Base-by-base conservation (phyloP, 2,113 vertebrate species). In the Tyto alba region DNA sequence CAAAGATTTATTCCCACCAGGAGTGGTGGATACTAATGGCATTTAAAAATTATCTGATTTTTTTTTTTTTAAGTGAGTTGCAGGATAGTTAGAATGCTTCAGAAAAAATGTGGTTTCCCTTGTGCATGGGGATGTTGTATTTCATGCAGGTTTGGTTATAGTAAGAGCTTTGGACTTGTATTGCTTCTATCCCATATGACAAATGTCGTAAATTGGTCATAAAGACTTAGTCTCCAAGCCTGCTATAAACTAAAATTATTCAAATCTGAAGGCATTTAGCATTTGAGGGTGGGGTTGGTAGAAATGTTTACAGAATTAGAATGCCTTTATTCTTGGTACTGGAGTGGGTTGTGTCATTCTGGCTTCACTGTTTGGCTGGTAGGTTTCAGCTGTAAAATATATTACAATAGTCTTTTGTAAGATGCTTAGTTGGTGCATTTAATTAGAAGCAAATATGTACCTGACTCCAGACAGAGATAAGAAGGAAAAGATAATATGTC, bases 381-480 rank as follows among this genome's bases (percentile, higher is more conserved):
- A 82, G 45, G 41, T 89, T 95, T 92, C 86, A 87, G 29, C 43
- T 95, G 79, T 73, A 87, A 91, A 82, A 85, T 64, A 22, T 25
- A 64, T 79, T 69, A 82, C 53, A 92, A 3, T 80, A 47, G 53
- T 78, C 48, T 92, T 94, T 91, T 84, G 36, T 87, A 66, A 90
- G 77, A 32, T 90, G 60, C 57, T 90, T 90, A 68, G 56, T 34
- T 89, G 71, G 22, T 93, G 62, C 62, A 66, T 90, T 96, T 93
- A 92, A 95, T 96, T 95, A 94, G 85, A 81, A 94, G 56, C 45
- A 92, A 92, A 93, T 92, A 87, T 8, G 85, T 87, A 96, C 80
- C 77, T 93, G 92, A 87, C 92, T 94, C 53, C 69, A 93, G 89
- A 92, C 40, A 89, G 43, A 96, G 83, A 90, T 93, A 94, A 90